phyloP scores from a whole-genome alignment of 2,797 vertebrate species.

The Silurus lanzhouensis region DNA sequence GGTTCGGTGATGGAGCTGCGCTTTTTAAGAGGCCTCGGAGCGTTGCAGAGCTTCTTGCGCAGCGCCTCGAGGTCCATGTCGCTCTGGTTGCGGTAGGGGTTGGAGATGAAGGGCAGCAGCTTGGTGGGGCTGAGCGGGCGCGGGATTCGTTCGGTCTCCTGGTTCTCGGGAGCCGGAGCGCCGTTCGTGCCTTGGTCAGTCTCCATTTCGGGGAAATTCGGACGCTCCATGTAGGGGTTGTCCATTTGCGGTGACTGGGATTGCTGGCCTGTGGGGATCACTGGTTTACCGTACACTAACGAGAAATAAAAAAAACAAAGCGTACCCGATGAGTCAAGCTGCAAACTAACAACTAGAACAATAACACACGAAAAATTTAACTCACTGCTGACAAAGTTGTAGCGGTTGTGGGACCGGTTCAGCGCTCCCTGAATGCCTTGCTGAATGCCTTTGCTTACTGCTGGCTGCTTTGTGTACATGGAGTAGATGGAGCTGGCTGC shows the following conservation, averaged over 20 bases:
- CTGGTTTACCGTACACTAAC: slow-evolving; percentile 92
- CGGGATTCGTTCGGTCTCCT: slow-evolving; percentile 86
- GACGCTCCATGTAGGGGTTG: slow-evolving; percentile 79
- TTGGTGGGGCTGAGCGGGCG: slow-evolving; percentile 97
- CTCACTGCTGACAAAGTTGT: slow-evolving; percentile 88
- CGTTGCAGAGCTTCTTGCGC: slow-evolving; percentile 90
- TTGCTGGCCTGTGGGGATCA: slow-evolving; percentile 71
- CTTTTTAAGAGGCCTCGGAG: slow-evolving; percentile 91
- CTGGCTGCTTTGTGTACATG: slow-evolving; percentile 92
- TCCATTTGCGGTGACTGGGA: slow-evolving; percentile 68
- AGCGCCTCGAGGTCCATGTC: slow-evolving; percentile 92
- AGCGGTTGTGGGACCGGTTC: slow-evolving; percentile 78
- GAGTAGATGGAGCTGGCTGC: slow-evolving; percentile 93
- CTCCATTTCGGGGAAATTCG: slow-evolving; percentile 62
- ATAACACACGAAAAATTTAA: background rate
- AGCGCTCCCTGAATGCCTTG: slow-evolving; percentile 78
- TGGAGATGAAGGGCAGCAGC: slow-evolving; percentile 91
- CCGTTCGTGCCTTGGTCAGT: slow-evolving; percentile 42
- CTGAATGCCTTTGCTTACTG: slow-evolving; percentile 81
- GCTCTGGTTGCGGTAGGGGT: slow-evolving; percentile 94
- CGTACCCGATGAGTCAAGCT: no score
- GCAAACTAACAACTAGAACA: background rate
- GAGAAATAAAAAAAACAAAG: background rate
- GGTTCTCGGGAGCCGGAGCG: slow-evolving; percentile 66
- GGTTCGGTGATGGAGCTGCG: slow-evolving; percentile 98